These are phyloP conservation scores for rat (Rattus norvegicus) DNA, from an alignment of 2,113 vertebrate species.

Conservation along the genomic window DNA sequence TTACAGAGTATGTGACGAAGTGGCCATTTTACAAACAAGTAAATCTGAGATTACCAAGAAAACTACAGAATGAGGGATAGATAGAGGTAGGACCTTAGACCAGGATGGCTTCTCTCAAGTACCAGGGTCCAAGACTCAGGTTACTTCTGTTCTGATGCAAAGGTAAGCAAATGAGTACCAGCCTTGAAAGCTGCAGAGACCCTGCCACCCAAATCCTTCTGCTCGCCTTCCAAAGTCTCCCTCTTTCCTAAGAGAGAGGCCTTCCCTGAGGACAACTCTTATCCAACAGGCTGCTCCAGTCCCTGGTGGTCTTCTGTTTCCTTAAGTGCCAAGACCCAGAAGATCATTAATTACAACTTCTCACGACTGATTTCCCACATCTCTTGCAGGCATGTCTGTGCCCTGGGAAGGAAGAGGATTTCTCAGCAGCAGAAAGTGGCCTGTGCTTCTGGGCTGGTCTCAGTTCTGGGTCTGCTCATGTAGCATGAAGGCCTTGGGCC, in stretches of 20 bases:
- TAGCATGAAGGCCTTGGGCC: slow-evolving; percentile 18
- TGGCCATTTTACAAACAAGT: not conserved
- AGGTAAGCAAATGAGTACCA: rapidly evolving
- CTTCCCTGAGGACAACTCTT: not conserved
- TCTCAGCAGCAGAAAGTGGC: slow-evolving; percentile 51
- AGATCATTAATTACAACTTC: slow-evolving; percentile 72
- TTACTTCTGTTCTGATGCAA: too few species aligned
- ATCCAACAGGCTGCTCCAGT: not conserved
- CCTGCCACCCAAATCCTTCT: rapidly evolving
- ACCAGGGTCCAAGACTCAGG: not conserved
- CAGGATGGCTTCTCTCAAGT: not conserved
- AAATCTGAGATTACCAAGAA: not conserved
- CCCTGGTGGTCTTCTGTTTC: slow-evolving; percentile 18
- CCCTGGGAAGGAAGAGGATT: not conserved
- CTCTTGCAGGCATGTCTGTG: not conserved
- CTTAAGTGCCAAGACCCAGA: slow-evolving; percentile 52
- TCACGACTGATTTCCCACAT: slow-evolving; percentile 45
- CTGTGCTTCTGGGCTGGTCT: not conserved
- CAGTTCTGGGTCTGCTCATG: not conserved
- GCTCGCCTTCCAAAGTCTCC: not conserved
- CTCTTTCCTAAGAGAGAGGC: not conserved
- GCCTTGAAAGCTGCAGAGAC: too few species aligned
- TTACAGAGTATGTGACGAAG: not conserved
- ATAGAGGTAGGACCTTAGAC: not conserved
- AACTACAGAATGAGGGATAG: not conserved